Conservation (phyloP, 2,888 invertebrate genomes). For the Cancer borealis region DNA sequence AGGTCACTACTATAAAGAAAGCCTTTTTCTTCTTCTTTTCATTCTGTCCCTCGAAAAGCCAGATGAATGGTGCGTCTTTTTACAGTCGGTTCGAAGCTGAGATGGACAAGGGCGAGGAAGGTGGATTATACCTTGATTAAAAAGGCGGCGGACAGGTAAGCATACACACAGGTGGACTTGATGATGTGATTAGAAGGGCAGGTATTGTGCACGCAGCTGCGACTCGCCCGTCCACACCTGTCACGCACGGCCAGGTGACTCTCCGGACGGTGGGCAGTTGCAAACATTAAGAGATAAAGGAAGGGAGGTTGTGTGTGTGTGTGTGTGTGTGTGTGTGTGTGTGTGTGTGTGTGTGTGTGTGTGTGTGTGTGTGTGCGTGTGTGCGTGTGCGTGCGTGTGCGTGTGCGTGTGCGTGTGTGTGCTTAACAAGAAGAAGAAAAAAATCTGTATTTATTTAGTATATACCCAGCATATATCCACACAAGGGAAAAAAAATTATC, state of each 20-base stretch:
- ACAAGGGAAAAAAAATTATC: too few relatives aligned
- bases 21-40: neutral
- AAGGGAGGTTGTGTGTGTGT: neutral
- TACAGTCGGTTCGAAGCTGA: conserved; percentile 21
- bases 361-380: conserved; percentile 17
- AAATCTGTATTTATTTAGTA: too few relatives aligned
- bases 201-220: conserved; percentile 16
- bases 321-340: conserved; percentile 15
- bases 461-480: too few relatives aligned
- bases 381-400: conserved; percentile 10
- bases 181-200: conserved; percentile 27
- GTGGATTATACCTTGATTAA: conserved; percentile 33
- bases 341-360: conserved; percentile 11
- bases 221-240: neutral
- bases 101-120: conserved; percentile 9
- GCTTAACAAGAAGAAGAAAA: neutral
- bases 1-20: conserved; percentile 22
- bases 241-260: conserved; percentile 4
- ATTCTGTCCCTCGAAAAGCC: neutral
- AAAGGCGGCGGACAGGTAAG: conserved; percentile 33
- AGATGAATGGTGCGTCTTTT: conserved; percentile 15
- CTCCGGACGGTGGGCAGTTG: neutral
- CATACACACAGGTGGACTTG: conserved; percentile 28
- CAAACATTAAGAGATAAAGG: neutral
- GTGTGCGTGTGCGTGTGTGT: conserved; percentile 11